Evolutionary conservation across 2,888 invertebrate species (phyloP).

Genomic region (Caenorhabditis imperialis): DNA sequence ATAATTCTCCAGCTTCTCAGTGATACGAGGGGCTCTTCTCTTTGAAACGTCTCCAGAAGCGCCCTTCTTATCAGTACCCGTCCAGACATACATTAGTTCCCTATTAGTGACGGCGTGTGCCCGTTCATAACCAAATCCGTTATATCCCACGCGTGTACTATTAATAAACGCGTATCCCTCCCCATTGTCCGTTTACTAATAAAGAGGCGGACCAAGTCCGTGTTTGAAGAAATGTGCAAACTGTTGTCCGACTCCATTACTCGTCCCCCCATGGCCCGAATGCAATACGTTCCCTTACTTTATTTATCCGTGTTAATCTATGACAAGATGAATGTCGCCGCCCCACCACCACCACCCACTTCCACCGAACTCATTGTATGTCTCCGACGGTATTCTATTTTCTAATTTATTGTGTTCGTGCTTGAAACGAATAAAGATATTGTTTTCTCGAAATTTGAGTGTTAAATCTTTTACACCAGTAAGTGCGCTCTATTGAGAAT

Average conservation of each 20-base stretch:
- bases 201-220: slow-evolving; percentile 45
- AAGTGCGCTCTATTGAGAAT: too few relatives aligned
- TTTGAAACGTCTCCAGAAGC: background rate
- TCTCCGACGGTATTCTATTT: slow-evolving; percentile 44
- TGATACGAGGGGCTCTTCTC: slow-evolving; percentile 21
- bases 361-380: slow-evolving; percentile 51
- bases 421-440: slow-evolving; percentile 34
- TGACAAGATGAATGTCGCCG: slow-evolving; percentile 11
- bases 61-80: slow-evolving; percentile 16
- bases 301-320: slow-evolving; percentile 15
- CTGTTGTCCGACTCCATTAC: background rate
- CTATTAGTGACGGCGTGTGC: slow-evolving; percentile 18
- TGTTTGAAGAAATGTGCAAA: slow-evolving; percentile 15
- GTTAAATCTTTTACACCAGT: too few relatives aligned
- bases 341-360: background rate
- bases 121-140: slow-evolving; percentile 9
- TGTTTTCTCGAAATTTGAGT: background rate
- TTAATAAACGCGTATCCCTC: slow-evolving; percentile 43
- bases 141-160: slow-evolving; percentile 40
- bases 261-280: slow-evolving; percentile 20
- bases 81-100: slow-evolving; percentile 47
- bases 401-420: slow-evolving; percentile 15
- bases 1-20: slow-evolving; percentile 31
- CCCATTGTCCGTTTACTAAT: slow-evolving; percentile 22
- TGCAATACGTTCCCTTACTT: slow-evolving; percentile 23